Base-by-base conservation (phyloP, 2,797 vertebrate genomes). In the Tadarida brasiliensis region DNA sequence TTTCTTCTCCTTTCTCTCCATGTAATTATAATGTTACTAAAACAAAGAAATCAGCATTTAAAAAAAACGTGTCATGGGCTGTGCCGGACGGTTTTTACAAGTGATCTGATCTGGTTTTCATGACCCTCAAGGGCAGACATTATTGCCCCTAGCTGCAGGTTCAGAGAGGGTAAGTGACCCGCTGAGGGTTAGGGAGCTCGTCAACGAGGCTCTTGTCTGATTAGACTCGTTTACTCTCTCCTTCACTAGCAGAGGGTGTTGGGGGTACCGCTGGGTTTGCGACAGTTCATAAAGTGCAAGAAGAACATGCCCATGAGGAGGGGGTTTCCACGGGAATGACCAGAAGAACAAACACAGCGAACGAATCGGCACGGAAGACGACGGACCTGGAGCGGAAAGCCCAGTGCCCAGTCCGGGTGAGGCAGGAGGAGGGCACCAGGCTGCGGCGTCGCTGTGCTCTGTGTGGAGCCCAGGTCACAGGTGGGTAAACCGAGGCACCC, bases 271-370 rank as follows among this genome's bases (percentile, higher is more conserved):
- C 20, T 3, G 35, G 63, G 67, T 56, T 28, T 65, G 83, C n/a
- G 61, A 2, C 14, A 39, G 3, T 47, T 44, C 14, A 2, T 3
- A 3, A n/a, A 61, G 22, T 16, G 15, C 47, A 49, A n/a, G 56
- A 49, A 16, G 44, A 28, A 22, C n/a, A 0, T 0, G 35, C 10
- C 8, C 6, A 0, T 3, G 7, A 3, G 12, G 44, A 30, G 11
- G 9, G 1, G 33, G 33, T 6, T 5, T 9, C 68, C 35, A 1
- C 0, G n/a, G 65, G 24, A 68, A 57, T 0, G 33, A 56, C 30
- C 9, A 2, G 19, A 33, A 4, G 1, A 6, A 7, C 16, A 44
- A 22, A 30, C 0, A 14, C 5, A 2, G 39, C 0, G 1, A 59
- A 1, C 4, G 15, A 3, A 30, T 5, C 0, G 5, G 57, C 74